Percentiles rank a stretch among this genome's conserved stretches.
phyloP scores from a whole-genome alignment of 2,888 invertebrate species.

The Syritta pipiens region DNA sequence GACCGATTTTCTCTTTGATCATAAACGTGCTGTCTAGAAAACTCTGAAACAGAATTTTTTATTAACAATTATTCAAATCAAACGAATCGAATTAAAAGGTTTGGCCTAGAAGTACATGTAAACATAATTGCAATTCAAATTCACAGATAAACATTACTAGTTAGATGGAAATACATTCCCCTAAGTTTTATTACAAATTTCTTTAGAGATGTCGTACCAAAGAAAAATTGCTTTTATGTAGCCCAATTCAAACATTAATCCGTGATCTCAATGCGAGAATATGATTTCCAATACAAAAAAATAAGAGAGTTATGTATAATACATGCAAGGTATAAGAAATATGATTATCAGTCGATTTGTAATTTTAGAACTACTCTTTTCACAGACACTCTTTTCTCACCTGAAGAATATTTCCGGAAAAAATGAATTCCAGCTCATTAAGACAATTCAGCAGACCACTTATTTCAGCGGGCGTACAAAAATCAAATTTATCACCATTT shows the following conservation, averaged over 20 bases:
- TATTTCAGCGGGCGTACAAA: constrained; percentile 81
- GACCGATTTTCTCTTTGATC: constrained; percentile 72
- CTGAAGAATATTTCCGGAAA: constrained; percentile 85
- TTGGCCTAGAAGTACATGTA: neutral
- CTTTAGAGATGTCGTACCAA: no score
- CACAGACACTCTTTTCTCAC: no score
- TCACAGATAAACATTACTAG: no score
- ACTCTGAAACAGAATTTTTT: constrained; percentile 71
- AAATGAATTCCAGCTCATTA: constrained; percentile 80
- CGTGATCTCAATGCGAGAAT: no score
- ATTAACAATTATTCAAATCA: no score
- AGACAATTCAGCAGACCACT: constrained; percentile 86
- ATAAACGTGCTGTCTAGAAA: constrained; percentile 73
- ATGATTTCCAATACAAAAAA: neutral
- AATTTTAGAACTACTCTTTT: no score
- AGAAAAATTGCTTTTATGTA: no score
- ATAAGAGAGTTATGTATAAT: neutral
- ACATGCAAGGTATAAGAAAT: neutral
- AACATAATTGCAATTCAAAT: neutral
- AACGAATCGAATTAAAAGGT: neutral
- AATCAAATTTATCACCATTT: constrained; percentile 82
- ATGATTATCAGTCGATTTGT: no score
- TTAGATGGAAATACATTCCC: no score
- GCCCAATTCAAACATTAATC: no score
- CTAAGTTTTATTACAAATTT: no score